Evolutionary conservation across 2,113 vertebrate genomes (phyloP), one percentile per base, ranked within the genome.

Genomic region (Pelobates fuscus): DNA sequence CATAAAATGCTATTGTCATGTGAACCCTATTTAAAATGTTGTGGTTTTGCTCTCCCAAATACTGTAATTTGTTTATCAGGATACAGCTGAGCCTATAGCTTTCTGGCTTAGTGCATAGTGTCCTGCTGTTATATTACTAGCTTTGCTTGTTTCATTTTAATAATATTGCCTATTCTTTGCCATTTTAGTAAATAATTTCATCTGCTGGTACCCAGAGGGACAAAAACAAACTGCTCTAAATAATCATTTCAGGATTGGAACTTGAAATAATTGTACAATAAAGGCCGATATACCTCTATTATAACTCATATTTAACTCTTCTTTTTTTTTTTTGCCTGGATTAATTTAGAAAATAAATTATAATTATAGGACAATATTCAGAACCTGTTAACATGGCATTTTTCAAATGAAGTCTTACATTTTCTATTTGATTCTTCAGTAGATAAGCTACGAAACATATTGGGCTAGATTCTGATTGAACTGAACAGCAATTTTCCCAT

Each of bases 211-310:
- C 30, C 32, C 8, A 32, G 21, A 23, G 23, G 8, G 52, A 23
- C 52, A 11, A 55, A 14, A 49, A 49, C n/a, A 49, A 49, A 49
- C 12, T 1, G n/a, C 27, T 18, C 7, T 18, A 14, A 8, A 65
- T 65, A 65, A 65, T 65, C 32, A 43, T 64, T 14, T 17, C 32
- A 62, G 27, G 4, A n/a, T 30, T 15, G 32, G 32, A 49, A 49
- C 44, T 49, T 12, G 44, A 14, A 14, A 4, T 4, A 49, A 49
- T 14, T 1, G 15, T 12, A 1, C 11, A 49, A 1, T 37, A 10
- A 10, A 37, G 32, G 32, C 10, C 32, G 10, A 37, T 37, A 6
- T 10, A 1, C 32, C 32, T 6, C 10, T 37, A 37, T 37, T 37
- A 37, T 37, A 37, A 5, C 32, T 6, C 32, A 37, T 37, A 37